Evolutionary conservation across 2,888 invertebrate species (phyloP).

Genomic region (Pterostichus niger): DNA sequence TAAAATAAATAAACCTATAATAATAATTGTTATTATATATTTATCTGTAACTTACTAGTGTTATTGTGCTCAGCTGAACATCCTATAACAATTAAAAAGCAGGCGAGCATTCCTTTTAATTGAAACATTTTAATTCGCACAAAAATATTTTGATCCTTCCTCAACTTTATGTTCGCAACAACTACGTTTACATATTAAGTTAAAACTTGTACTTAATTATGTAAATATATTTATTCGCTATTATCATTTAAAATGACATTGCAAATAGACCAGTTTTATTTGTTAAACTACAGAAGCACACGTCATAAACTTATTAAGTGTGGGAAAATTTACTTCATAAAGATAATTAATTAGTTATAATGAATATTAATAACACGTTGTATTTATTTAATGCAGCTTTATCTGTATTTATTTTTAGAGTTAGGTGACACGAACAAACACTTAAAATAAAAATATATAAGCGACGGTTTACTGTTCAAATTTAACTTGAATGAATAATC

Average conservation of each 20-base stretch:
- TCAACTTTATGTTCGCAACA: neutral
- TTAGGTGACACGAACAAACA: slow-evolving; percentile 18
- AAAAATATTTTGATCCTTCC: slow-evolving; percentile 2
- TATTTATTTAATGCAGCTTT: slow-evolving; percentile 27
- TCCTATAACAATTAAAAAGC: neutral
- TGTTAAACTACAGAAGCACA: neutral
- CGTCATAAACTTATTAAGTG: slow-evolving; percentile 7
- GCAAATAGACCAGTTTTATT: slow-evolving; percentile 24
- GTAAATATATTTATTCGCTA: slow-evolving; percentile 1
- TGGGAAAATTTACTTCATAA: neutral
- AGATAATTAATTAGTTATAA: neutral
- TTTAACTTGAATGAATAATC: neutral
- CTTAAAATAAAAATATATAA: neutral
- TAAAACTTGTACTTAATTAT: slow-evolving; percentile 1
- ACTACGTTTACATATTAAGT: neutral
- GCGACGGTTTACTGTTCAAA: neutral
- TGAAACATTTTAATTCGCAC: neutral
- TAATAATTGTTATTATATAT: slow-evolving; percentile 9
- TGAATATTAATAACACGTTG: neutral
- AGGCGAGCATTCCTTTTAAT: neutral
- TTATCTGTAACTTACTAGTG: slow-evolving; percentile 7
- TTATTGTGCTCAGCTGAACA: slow-evolving; percentile 23
- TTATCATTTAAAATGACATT: neutral
- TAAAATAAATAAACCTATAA: slow-evolving; percentile 38
- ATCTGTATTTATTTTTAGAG: slow-evolving; percentile 32